Base-by-base conservation (phyloP, 2,888 invertebrate genomes). In the Cabera pusaria region DNA sequence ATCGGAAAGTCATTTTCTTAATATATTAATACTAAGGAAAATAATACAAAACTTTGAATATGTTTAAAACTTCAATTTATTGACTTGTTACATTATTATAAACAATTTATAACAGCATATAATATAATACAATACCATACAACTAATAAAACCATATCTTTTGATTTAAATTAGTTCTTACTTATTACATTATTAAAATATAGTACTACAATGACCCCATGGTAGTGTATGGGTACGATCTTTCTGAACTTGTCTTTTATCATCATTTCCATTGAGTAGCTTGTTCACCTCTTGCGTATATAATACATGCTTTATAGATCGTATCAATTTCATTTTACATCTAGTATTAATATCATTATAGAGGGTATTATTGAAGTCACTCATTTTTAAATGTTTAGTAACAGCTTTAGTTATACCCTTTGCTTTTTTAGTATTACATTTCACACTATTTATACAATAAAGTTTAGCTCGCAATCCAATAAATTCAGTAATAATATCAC, bases 381-480 rank as follows among this genome's bases (percentile, higher is more conserved):
- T 1, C 21, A 21, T 21, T 7, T 21, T 8, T 4, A 21, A 6
- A 8, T 21, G 3, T 9, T 21, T 21, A 5, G 21, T 21, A 8
- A 21, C 21, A 9, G 8, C 7, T 23, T 11, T 23, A 5, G 10
- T 23, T 6, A 11, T n/a, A 11, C 12, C 11, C 6, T 21, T 21
- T 3, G 23, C 23, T 23, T 23, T 23, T 23, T 23, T 10, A 23
- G 6, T 23, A 11, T 3, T n/a, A 11, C n/a, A 4, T 10, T 10
- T 23, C 11, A 6, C 12, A n/a, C 11, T 23, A 11, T 23, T 12
- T n/a, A 44, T 24, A 28, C 32, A 44, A 14, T 40, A 37, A 5
- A 43, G 28, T 33, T 44, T 44, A 14, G 44, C 33, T 14, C 44
- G 28, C 10, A 44, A 18, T 1, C 42, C 42, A 3, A 9, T 22